Conservation (phyloP, 2,113 vertebrate species). For the Bos indicus region DNA sequence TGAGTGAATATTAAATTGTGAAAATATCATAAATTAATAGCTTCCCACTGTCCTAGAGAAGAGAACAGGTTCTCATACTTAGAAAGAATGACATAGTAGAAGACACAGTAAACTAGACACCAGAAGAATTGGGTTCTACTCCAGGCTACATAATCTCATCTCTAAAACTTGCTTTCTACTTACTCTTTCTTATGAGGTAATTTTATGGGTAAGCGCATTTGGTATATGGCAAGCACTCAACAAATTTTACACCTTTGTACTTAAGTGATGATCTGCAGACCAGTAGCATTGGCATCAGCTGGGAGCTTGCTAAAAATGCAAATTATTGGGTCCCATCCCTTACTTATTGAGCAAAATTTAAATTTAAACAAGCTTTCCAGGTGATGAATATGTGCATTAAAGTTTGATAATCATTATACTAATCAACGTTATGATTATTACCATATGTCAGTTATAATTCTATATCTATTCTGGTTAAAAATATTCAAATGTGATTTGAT, state of each 20-base stretch:
- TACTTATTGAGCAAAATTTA: not conserved
- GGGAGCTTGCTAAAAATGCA: not conserved
- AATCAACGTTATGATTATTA: not conserved
- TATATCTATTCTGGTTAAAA: not conserved
- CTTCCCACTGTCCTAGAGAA: not conserved
- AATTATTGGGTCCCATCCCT: not conserved
- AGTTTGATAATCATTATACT: not conserved
- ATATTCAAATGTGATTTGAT: not conserved
- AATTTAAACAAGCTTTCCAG: not conserved
- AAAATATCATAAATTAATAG: not conserved
- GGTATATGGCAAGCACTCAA: not conserved
- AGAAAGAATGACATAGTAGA: not conserved
- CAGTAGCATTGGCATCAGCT: not conserved
- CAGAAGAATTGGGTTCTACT: not conserved
- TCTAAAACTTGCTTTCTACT: not conserved
- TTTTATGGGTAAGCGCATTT: not conserved
- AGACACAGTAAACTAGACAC: not conserved
- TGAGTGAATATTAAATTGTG: not conserved
- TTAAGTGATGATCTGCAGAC: not conserved
- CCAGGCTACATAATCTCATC: not conserved
- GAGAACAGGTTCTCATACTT: not conserved
- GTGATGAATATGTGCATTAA: not conserved
- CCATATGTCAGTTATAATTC: not conserved
- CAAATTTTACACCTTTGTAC: not conserved
- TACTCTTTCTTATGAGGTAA: not conserved